Evolutionary conservation across 2,888 invertebrate genomes (phyloP).

Genomic region (Drosophila nigritarsus): DNA sequence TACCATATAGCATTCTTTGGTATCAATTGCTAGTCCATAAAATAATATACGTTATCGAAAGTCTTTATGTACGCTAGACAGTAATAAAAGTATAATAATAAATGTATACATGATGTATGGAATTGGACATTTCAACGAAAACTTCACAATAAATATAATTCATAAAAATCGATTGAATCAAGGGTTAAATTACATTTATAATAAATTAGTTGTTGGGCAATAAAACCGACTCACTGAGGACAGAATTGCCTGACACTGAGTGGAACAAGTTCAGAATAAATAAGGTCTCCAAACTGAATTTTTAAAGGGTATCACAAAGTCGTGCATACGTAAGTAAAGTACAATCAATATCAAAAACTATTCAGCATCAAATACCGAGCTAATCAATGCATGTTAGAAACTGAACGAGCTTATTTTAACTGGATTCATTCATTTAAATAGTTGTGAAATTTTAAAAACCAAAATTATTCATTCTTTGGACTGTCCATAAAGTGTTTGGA

Average conservation of each 20-base stretch:
- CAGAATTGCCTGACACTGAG: background rate
- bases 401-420: background rate
- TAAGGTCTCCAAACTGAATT: background rate
- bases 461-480: background rate
- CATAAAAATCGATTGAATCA: background rate
- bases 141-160: background rate
- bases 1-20: background rate
- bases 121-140: background rate
- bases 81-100: background rate
- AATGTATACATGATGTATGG: background rate
- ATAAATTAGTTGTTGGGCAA: background rate
- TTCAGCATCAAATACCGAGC: background rate
- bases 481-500: too few species aligned
- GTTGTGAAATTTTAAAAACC: conserved; percentile 9
- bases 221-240: background rate
- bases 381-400: background rate
- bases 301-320: background rate
- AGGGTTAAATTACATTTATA: background rate
- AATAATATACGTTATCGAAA: conserved; percentile 1
- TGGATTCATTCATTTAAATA: background rate
- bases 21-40: background rate
- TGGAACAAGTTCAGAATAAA: background rate
- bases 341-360: background rate
- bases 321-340: background rate
- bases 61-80: background rate